Percentiles rank a stretch among this genome's conserved stretches.
phyloP scores from a whole-genome alignment of 2,888 invertebrate species.

The Cancer borealis region DNA sequence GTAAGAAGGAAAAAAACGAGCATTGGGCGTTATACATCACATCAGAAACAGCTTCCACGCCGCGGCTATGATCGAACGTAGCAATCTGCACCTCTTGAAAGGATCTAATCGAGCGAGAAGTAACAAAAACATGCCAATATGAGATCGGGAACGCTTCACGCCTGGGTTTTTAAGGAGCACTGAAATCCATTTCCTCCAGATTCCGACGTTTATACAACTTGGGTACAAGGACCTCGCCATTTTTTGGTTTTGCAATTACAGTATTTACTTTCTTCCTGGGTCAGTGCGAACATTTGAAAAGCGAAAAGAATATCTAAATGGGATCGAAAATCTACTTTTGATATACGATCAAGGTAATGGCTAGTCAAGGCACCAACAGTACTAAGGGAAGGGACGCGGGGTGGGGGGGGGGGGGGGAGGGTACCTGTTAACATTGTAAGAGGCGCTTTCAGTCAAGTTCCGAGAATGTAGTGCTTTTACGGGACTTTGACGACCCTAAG shows the following conservation, averaged over 20 bases:
- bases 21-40: conserved; percentile 13
- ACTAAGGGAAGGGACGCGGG: too few species aligned
- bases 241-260: background rate
- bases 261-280: background rate
- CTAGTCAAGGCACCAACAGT: background rate
- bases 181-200: conserved; percentile 1
- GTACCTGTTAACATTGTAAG: background rate
- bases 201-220: background rate
- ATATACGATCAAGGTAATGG: background rate
- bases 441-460: conserved; percentile 28
- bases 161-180: background rate
- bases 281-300: background rate
- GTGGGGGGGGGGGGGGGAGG: background rate
- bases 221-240: background rate
- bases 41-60: background rate
- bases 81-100: conserved; percentile 3
- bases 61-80: background rate
- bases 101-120: background rate
- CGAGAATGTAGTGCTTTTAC: conserved; percentile 2
- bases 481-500: conserved; percentile 15
- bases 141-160: conserved; percentile 5
- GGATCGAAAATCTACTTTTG: background rate
- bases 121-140: conserved; percentile 37
- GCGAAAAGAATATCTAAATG: background rate
- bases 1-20: background rate